Percentiles rank a stretch among this genome's conserved stretches.
Conservation (phyloP, 2,888 invertebrate species). For the Tanytarsus gracilentus region DNA sequence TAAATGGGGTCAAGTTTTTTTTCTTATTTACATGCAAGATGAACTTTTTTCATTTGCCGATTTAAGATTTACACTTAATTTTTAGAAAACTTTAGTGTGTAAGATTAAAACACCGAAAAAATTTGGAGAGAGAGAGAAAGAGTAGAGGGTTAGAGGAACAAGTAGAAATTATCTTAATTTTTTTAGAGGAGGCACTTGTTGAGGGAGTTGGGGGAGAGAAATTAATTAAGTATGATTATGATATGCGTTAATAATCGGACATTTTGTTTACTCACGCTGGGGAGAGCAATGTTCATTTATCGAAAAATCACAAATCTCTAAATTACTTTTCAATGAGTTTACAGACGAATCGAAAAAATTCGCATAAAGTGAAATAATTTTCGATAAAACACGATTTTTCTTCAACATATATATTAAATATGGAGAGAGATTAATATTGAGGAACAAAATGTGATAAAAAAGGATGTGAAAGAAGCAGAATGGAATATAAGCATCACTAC, state of each 20-base stretch:
- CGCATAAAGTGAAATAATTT: conserved; percentile 16
- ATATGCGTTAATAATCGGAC: not conserved
- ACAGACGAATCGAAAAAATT: conserved; percentile 22
- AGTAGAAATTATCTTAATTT: too few relatives aligned
- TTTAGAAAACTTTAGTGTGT: too few relatives aligned
- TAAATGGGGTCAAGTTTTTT: too few relatives aligned
- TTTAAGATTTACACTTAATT: too few relatives aligned
- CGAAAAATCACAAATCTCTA: not conserved
- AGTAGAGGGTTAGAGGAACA: not conserved
- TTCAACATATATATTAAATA: conserved; percentile 3
- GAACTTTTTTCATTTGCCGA: not conserved
- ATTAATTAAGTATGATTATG: too few relatives aligned
- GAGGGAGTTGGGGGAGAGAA: too few relatives aligned
- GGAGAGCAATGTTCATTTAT: not conserved
- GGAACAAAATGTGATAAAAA: conserved; percentile 12
- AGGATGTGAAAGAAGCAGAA: conserved; percentile 26
- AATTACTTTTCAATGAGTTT: not conserved
- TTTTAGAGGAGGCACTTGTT: too few relatives aligned
- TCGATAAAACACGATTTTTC: conserved; percentile 20
- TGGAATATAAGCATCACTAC: conserved; percentile 33
- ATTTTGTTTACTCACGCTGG: conserved; percentile 9
- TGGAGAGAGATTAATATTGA: not conserved
- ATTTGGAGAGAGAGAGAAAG: not conserved
- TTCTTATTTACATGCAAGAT: not conserved
- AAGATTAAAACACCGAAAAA: not conserved